Evolutionary conservation across 2,113 vertebrate species (phyloP).

Genomic region (Edolisoma coerulescens): DNA sequence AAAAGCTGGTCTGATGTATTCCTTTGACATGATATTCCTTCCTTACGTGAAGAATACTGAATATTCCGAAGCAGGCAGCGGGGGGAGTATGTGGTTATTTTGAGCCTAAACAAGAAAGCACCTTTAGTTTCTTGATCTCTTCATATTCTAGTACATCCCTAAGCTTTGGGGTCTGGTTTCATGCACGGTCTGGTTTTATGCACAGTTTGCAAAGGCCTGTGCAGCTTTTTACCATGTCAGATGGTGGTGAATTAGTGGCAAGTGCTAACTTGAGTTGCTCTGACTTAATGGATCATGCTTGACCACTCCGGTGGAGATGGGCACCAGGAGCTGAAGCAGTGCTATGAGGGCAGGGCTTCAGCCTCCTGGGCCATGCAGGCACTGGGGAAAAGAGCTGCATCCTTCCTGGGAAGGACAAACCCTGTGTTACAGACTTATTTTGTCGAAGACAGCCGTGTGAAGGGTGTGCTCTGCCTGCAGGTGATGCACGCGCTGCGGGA

Average conservation of each 20-base stretch:
- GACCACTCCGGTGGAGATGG: not conserved
- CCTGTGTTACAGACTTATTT: not conserved
- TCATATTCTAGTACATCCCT: not conserved
- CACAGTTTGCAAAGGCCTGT: not conserved
- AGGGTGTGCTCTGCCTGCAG: conserved; percentile 50
- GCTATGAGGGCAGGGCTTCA: not conserved
- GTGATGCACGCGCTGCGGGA: conserved; percentile 96
- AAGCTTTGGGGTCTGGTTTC: not conserved
- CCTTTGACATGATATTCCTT: not conserved
- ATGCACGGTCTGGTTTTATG: not conserved
- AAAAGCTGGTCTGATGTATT: not conserved
- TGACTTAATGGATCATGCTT: not conserved
- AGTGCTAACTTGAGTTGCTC: not conserved
- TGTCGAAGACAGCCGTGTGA: not conserved
- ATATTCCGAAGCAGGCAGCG: not conserved
- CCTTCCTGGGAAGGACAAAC: not conserved
- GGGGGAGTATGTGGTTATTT: not conserved
- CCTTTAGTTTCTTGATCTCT: not conserved
- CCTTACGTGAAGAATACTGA: not conserved
- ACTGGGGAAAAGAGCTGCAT: not conserved
- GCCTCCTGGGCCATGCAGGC: not conserved
- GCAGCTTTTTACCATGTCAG: not conserved
- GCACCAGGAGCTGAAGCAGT: not conserved
- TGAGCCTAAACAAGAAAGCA: not conserved
- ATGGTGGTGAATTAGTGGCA: no score